These are phyloP conservation scores for Drosophila auraria DNA, from an alignment of 1,140 invertebrate species.

Conservation along the genomic window DNA sequence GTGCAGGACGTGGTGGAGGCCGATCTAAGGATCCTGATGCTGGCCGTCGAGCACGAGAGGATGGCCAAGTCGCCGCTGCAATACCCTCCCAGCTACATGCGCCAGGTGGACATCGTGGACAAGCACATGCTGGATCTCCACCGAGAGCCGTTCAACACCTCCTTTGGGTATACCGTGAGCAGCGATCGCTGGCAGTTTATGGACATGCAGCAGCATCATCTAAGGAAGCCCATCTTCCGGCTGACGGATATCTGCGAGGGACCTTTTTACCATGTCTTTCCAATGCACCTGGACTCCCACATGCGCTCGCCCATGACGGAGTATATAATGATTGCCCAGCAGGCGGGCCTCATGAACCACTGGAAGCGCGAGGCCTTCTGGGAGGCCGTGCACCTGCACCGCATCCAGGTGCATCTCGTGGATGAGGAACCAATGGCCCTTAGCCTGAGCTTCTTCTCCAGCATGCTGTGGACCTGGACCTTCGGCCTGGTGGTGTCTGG, in stretches of 20 bases:
- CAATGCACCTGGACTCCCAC: constrained; percentile 71
- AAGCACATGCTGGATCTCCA: constrained; percentile 34
- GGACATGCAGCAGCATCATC: constrained; percentile 62
- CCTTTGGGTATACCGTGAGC: constrained; percentile 67
- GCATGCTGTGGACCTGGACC: constrained; percentile 66
- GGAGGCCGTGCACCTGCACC: constrained; percentile 58
- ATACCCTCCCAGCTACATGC: constrained; percentile 46
- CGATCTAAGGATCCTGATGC: constrained; percentile 59
- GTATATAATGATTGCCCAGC: constrained; percentile 67
- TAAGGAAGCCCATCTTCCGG: constrained; percentile 61
- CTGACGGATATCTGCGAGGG: constrained; percentile 70
- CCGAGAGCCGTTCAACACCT: constrained; percentile 58
- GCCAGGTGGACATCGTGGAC: constrained; percentile 55
- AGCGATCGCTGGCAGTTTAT: constrained; percentile 73
- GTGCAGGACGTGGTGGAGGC: constrained; percentile 65
- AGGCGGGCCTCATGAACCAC: constrained; percentile 60
- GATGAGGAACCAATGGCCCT: constrained; percentile 54
- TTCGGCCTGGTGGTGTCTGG: constrained; percentile 60
- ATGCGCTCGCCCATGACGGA: constrained; percentile 52
- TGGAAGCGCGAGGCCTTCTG: constrained; percentile 67
- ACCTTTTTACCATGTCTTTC: constrained; percentile 76
- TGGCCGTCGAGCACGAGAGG: constrained; percentile 60
- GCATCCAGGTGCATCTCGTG: constrained; percentile 40
- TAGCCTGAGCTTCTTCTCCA: constrained; percentile 58
- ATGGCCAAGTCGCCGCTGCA: constrained; percentile 13